Evolutionary conservation across 2,888 invertebrate genomes (phyloP), one percentile per base, ranked within the genome.

Genomic region (Heliothis peltigera): DNA sequence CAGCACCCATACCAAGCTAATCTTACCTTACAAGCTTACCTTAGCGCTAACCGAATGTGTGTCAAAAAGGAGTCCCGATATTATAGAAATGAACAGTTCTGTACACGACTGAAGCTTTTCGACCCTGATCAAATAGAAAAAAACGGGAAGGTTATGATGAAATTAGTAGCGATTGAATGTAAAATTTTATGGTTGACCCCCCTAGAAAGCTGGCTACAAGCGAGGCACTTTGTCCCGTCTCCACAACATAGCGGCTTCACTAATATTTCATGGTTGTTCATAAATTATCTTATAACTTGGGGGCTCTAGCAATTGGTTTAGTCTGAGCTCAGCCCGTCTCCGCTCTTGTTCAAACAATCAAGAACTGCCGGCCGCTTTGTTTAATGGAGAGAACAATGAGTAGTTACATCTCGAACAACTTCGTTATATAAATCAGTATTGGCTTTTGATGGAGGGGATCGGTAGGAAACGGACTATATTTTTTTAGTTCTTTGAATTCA

Each of bases 211-310:
- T 43, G 8, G 4, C n/a, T 25, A 25, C 32, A 44, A 58, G 17
- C 47, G 8, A 52, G 22, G n/a, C 72, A 70, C 48, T 63, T 76
- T 72, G 64, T 71, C 64, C 10, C 47, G 35, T 55, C 70, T 43
- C 42, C 51, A 49, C 46, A 43, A 46, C 42, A 25, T 56, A 59
- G 63, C 68, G 63, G 73, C 48, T 25, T 49, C 54, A 58, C 70
- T 64, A 74, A 81, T 82, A 82, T 75, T 80, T 80, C 70, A 80
- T 70, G 52, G 54, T 64, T 64, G 70, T 72, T 78, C 66, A 80
- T 82, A 83, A 84, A 80, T 82, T 76, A 78, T 71, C 70, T 80
- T 66, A 73, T 77, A 78, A 82, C 78, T 80, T 69, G 56, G 51
- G 63, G 67, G 69, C 71, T 63, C 55, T 55, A 63, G 71, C 80